Base-by-base conservation (phyloP, 2,113 vertebrate genomes). In the Carollia perspicillata region DNA sequence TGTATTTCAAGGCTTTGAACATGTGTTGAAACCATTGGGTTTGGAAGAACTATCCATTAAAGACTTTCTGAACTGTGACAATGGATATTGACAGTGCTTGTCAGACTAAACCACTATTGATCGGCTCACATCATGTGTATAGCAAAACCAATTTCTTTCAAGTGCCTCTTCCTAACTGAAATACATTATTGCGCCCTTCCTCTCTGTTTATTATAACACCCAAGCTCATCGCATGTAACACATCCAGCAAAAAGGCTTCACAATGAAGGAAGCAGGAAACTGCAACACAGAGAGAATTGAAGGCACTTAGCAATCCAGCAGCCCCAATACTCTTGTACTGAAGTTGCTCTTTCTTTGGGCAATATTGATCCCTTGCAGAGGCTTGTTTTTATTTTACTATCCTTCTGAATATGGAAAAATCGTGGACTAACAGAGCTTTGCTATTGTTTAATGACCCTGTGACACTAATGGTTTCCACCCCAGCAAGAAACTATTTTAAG, bases 141-240 rank as follows among this genome's bases (percentile, higher is more conserved):
- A 99, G 99, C 98, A 99, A 99, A 99, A 98, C 98, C 98, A 99
- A 99, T 99, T 99, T 99, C 98, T 98, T 98, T 98, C 98, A 99
- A 99, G 98, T 98, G 98, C 97, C 97, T 98, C 98, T 98, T 98
- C 98, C 98, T 98, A 99, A 98, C 98, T 97, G 98, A 99, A 99
- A 99, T 99, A 98, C 97, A 97, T 98, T 98, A 98, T 97, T 98
- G 97, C 58, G 96, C 97, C 95, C 97, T 97, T 97, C 96, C 98
- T 98, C 93, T 98, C 98, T 98, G 96, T 98, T 98, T 98, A 98
- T 98, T 98, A 98, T 94, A 97, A 97, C 95, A 97, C 93, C 95
- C 77, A 63, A 96, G 98, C 98, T 98, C 97, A 97, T 97, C 0
- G 4, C 84, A 95, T 92, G 95, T 16, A 97, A 98, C 97, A 97